These are phyloP conservation scores for Serilophus lunatus DNA, from an alignment of 2,113 vertebrate species.

Conservation along the genomic window DNA sequence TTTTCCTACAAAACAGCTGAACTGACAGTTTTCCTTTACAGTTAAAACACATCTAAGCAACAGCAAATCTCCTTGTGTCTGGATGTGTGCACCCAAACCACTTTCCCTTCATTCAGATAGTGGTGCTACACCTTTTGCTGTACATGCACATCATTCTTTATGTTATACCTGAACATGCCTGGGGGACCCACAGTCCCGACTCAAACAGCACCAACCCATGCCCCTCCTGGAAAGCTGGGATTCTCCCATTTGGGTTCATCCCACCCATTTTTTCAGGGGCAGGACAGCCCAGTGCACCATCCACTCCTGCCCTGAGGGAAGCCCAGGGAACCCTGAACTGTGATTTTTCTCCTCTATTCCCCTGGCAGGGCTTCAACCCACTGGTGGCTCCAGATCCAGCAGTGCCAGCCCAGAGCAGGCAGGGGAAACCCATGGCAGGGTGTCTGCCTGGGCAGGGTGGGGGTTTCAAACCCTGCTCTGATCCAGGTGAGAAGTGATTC, in stretches of 20 bases:
- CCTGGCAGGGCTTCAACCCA: neutral
- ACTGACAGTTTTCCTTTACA: neutral
- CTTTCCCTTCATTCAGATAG: neutral
- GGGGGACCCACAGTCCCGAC: neutral
- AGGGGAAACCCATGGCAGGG: neutral
- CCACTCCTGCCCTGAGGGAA: accelerated
- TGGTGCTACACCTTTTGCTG: neutral
- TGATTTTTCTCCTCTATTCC: neutral
- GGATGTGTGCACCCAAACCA: neutral
- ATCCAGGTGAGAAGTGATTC: neutral
- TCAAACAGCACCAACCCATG: accelerated
- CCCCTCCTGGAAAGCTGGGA: neutral
- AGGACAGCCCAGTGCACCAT: accelerated
- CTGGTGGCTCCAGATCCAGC: neutral
- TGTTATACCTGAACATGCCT: accelerated
- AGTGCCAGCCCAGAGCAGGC: neutral
- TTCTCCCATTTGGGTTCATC: neutral
- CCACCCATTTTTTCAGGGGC: neutral
- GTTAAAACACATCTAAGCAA: neutral
- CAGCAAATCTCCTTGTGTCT: neutral
- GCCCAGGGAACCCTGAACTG: accelerated
- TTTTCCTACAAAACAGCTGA: neutral
- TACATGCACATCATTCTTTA: no score
- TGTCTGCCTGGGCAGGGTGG: accelerated
- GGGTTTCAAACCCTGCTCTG: neutral